These are phyloP conservation scores for Hipposideros armiger DNA, from an alignment of 2,113 vertebrate species.

Conservation along the genomic window DNA sequence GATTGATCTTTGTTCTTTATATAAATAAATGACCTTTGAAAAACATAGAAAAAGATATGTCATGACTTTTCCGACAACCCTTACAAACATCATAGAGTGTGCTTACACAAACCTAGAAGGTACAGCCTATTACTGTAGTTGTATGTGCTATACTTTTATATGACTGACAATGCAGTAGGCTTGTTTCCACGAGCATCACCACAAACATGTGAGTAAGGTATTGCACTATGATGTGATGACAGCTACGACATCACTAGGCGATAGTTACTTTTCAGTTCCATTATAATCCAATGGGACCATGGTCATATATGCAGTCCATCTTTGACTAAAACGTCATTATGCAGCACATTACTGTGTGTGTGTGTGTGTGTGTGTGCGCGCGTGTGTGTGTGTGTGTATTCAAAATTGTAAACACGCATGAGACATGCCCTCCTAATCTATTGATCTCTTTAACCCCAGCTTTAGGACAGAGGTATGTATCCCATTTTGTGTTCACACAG, in stretches of 20 bases:
- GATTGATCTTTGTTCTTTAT: too few relatives aligned
- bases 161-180: neutral
- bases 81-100: neutral
- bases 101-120: neutral
- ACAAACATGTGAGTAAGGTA: neutral
- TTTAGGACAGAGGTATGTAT: neutral
- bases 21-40: too few relatives aligned
- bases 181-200: neutral
- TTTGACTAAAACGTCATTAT: neutral
- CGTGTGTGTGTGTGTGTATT: neutral
- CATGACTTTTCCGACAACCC: too few relatives aligned
- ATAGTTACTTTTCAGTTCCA: neutral
- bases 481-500: neutral
- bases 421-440: neutral
- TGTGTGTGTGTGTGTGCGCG: neutral
- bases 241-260: neutral
- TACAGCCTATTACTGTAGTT: neutral
- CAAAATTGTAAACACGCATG: neutral
- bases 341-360: neutral
- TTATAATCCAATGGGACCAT: neutral
- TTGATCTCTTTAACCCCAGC: neutral
- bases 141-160: neutral
- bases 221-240: neutral
- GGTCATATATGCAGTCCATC: neutral
- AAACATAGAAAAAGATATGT: too few relatives aligned